Base-by-base conservation (phyloP, 2,113 vertebrate species). In the Jaculus jaculus region DNA sequence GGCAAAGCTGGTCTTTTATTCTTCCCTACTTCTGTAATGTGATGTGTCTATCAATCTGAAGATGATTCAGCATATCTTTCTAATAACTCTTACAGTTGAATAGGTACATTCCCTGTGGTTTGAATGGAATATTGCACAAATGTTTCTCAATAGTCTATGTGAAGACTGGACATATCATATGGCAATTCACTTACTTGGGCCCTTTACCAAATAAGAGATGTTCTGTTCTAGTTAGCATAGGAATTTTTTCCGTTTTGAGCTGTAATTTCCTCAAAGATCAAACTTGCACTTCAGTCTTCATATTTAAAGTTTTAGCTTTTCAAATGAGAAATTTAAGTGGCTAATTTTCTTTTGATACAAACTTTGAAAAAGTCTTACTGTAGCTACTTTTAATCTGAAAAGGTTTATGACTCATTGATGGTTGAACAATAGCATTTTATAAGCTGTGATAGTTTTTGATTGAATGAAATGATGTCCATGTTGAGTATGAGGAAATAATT, bases 381-480 rank as follows among this genome's bases (percentile, higher is more conserved):
- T 60, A 89, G 37, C 18, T 81, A n/a, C 28, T 5, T 92, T 82
- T 94, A 51, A 47, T 87, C 5, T 77, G 66, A 21, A 74, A 61
- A 51, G 11, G 18, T 74, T 84, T 80, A 21, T 93, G 15, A 74
- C 42, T 90, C 9, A 75, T 34, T 23, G 42, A 5, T 51, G 9
- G 0, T 84, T 58, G 30, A 34, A 32, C 11, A 72, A 37, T 1
- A 78, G 24, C 65, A 68, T 47, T 60, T 90, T 51, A 54, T 42
- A 88, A 17, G 71, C 17, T 72, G 42, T 0, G 4, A 42, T 69
- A 88, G 20, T 28, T 92, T 96, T 90, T 95, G 95, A 86, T 75
- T 74, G 71, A 90, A 94, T 87, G 54, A 88, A 69, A 79, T 3
- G 4, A 84, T n/a, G 89, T 94, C 18, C 92, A 93, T 60, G n/a